Percentiles rank a stretch among this genome's conserved stretches.
Evolutionary conservation across 1,140 invertebrate species (phyloP).

Genomic region (Temnothorax curvispinosus): DNA sequence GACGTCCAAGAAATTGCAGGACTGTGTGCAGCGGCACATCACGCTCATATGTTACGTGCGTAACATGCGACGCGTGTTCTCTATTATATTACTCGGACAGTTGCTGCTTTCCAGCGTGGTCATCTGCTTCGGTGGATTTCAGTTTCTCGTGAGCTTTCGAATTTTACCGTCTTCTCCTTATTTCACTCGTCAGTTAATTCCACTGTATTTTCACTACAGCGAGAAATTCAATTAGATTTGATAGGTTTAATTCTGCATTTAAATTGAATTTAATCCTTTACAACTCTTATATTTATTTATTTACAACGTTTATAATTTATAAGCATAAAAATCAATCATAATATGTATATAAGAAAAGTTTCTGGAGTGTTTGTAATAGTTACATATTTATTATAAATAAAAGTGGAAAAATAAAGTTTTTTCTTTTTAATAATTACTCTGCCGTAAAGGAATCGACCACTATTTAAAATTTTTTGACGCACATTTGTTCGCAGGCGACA

Average conservation of each 20-base stretch:
- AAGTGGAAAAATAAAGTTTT: neutral
- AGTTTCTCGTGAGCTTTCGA: constrained; percentile 52
- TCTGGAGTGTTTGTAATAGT: neutral
- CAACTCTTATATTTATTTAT: neutral
- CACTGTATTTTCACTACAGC: neutral
- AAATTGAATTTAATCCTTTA: neutral
- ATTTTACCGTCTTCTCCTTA: neutral
- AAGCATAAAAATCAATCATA: neutral
- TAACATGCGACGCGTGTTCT: constrained; percentile 62
- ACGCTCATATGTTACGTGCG: constrained; percentile 58
- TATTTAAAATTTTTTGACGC: neutral
- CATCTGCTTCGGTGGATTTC: constrained; percentile 72
- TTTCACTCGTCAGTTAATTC: neutral
- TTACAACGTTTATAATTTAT: neutral
- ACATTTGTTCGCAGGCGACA: constrained; percentile 29
- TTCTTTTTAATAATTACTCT: neutral
- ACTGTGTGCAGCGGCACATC: constrained; percentile 59
- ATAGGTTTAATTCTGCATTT: constrained; percentile 3
- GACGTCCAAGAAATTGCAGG: constrained; percentile 31
- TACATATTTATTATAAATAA: neutral
- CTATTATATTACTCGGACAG: constrained; percentile 64
- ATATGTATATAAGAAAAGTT: neutral
- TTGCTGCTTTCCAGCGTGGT: constrained; percentile 66
- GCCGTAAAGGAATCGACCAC: neutral
- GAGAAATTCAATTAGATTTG: neutral